Evolutionary conservation across 2,888 invertebrate species (phyloP).

Genomic region (Hypercompe scribonia): DNA sequence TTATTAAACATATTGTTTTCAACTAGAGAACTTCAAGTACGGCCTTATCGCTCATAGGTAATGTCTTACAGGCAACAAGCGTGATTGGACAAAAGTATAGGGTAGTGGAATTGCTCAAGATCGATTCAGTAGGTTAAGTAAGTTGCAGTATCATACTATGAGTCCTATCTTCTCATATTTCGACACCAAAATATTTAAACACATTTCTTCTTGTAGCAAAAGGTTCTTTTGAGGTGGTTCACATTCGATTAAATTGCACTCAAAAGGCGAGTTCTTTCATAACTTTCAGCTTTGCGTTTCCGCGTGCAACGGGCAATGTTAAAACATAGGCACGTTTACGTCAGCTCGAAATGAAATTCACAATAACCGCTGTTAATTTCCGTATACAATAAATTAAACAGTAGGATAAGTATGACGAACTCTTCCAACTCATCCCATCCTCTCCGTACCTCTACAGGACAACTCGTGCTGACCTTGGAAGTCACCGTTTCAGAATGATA

Average conservation of each 20-base stretch:
- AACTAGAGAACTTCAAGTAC: no score
- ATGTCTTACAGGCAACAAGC: no score
- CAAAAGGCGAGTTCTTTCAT: conserved; percentile 37
- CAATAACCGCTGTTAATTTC: conserved; percentile 45
- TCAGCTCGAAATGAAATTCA: conserved; percentile 58
- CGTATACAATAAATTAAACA: conserved; percentile 1
- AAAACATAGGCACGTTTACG: conserved; percentile 44
- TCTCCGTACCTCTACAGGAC: no score
- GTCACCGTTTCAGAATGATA: no score
- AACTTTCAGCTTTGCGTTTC: conserved; percentile 37
- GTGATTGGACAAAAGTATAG: no score
- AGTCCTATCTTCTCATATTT: background rate
- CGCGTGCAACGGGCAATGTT: conserved; percentile 33
- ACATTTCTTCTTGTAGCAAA: conserved; percentile 20
- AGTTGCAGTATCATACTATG: background rate
- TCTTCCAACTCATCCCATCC: no score
- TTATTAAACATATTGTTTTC: no score
- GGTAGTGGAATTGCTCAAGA: background rate
- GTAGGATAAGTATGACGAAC: conserved; percentile 22
- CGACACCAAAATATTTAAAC: background rate
- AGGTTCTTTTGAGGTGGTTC: conserved; percentile 29
- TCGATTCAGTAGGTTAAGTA: background rate
- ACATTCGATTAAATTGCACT: conserved; percentile 44
- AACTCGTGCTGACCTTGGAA: no score
- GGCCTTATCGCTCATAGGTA: no score